Percentiles rank a stretch among this genome's conserved stretches.
phyloP scores from a whole-genome alignment of 2,797 vertebrate genomes.

The Syncerus caffer region DNA sequence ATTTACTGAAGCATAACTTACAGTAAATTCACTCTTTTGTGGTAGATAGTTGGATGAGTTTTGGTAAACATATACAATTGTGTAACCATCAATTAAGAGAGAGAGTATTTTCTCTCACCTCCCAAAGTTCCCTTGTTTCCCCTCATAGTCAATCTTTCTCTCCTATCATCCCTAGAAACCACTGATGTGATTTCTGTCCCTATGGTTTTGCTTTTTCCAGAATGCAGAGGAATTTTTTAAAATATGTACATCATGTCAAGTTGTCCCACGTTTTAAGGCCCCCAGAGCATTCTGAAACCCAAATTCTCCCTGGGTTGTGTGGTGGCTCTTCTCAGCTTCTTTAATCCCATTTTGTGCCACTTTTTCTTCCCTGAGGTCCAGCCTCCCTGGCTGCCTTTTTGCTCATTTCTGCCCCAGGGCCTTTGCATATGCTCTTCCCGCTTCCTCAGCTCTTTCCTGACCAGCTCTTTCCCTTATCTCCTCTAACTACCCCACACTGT shows the following conservation, averaged over 20 bases:
- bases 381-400: neutral
- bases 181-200: neutral
- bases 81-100: neutral
- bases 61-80: neutral
- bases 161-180: neutral
- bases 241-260: neutral
- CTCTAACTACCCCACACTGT: neutral
- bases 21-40: neutral
- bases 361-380: neutral
- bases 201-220: neutral
- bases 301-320: neutral
- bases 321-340: neutral
- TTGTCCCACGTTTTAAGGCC: neutral
- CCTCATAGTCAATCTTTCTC: neutral
- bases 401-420: neutral
- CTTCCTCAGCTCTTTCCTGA: neutral
- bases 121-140: neutral
- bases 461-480: neutral
- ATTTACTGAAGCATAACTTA: neutral
- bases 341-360: rapidly evolving
- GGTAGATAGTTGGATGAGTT: neutral
- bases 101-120: neutral
- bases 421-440: neutral
- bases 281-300: neutral
- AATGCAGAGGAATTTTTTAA: neutral